Evolutionary conservation across 2,797 vertebrate genomes (phyloP), one percentile per base, ranked within the genome.

Genomic region (Sebastiscus albofasciatus): DNA sequence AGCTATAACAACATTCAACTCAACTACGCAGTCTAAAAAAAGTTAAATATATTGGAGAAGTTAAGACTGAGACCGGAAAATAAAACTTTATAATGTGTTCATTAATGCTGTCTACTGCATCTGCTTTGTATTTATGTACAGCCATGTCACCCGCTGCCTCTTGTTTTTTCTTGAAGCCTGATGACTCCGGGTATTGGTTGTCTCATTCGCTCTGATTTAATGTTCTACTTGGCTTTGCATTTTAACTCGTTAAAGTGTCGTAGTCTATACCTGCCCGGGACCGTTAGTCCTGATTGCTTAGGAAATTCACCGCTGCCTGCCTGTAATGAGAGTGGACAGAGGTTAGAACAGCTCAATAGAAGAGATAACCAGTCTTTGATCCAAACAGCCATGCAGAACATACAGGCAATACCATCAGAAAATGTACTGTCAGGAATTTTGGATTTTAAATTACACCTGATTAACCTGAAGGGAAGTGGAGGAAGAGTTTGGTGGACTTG

Each of bases 281-380:
- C 73, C 93, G 92, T 94, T 93, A 93, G 91, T 87, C 93, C 87
- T 97, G 96, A 98, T 97, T 97, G 97, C 95, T 94, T 93, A 93
- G 95, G 95, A 96, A 96, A 96, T 96, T 95, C 96, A 95, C 89
- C 81, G 93, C 94, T 94, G 94, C 90, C 49, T 90, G 89, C 82
- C 92, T 93, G 95, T 97, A 97, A 98, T 97, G 95, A 97, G 95
- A 97, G 94, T 87, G 95, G 97, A 97, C 97, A 98, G 97, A 96
- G 97, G 97, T 97, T 97, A 97, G 95, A 96, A 97, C 96, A 97
- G 97, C 97, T 98, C 97, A 97, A 98, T 98, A 97, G 94, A 92
- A 95, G 95, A 89, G 96, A 97, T 97, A 97, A 96, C 96, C 96
- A 96, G 95, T 95, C 95, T 97, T 97, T 97, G 96, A 97, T 97